Conservation (phyloP, 2,797 vertebrate species). For the Oreochromis mossambicus region DNA sequence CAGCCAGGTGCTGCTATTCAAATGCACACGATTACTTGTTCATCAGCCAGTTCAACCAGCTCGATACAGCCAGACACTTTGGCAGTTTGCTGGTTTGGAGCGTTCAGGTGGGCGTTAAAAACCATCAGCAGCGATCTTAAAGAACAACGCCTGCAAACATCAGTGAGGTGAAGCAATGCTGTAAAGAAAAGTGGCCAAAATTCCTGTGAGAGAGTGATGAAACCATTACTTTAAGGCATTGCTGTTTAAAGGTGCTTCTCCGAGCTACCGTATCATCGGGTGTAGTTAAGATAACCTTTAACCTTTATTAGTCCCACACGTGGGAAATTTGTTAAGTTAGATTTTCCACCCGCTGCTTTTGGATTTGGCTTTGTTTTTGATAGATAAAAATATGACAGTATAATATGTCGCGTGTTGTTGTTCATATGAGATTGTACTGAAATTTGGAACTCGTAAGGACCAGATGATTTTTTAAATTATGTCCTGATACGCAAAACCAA, state of each 20-base stretch:
- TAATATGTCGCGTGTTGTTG: neutral
- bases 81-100: neutral
- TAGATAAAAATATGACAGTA: neutral
- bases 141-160: fast-evolving
- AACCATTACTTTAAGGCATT: fast-evolving
- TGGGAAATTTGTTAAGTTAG: too few species aligned
- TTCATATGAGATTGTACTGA: neutral
- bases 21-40: fast-evolving
- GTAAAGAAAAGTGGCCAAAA: neutral
- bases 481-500: neutral
- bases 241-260: neutral
- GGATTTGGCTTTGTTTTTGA: neutral
- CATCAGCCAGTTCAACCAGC: neutral
- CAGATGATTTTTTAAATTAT: neutral
- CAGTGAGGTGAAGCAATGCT: fast-evolving
- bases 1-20: neutral
- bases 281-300: too few species aligned
- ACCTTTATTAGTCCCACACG: too few species aligned
- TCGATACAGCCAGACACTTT: neutral
- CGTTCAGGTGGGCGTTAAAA: neutral
- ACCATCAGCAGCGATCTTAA: fast-evolving
- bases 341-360: neutral
- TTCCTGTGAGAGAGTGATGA: neutral
- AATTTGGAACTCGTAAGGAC: fast-evolving
- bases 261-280: neutral